phyloP scores from a whole-genome alignment of 2,888 invertebrate genomes.

The Tinea trinotella region DNA sequence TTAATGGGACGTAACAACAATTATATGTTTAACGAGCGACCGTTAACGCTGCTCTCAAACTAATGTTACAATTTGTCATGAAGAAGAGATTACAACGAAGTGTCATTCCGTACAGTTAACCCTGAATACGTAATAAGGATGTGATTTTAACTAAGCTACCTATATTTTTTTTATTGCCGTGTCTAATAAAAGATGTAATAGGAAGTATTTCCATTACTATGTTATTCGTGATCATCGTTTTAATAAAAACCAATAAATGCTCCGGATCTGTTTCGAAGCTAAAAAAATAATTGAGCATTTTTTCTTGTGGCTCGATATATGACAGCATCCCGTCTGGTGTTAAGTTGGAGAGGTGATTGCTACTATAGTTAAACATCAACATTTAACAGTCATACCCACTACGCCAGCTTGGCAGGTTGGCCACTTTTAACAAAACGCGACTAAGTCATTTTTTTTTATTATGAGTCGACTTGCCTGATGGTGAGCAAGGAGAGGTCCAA shows the following conservation, averaged over 20 bases:
- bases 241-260: background rate
- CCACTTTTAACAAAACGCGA: no score
- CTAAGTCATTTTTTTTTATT: no score
- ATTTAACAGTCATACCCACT: no score
- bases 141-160: background rate
- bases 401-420: no score
- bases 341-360: no score
- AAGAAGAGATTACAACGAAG: background rate
- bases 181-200: slow-evolving; percentile 6
- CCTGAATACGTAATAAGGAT: slow-evolving; percentile 1
- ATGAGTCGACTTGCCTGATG: no score
- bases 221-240: background rate
- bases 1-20: slow-evolving; percentile 36
- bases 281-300: slow-evolving; percentile 9
- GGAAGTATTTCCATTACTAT: slow-evolving; percentile 1
- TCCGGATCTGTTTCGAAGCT: background rate
- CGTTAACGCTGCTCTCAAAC: slow-evolving; percentile 25
- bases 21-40: slow-evolving; percentile 42
- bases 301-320: no score
- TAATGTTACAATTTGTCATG: slow-evolving; percentile 9
- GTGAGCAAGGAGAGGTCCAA: no score
- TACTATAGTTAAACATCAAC: no score
- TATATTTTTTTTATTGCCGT: background rate
- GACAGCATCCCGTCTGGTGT: no score
- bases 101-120: background rate